Conservation (phyloP, 1,140 invertebrate genomes). For the Harpegnathos saltator region DNA sequence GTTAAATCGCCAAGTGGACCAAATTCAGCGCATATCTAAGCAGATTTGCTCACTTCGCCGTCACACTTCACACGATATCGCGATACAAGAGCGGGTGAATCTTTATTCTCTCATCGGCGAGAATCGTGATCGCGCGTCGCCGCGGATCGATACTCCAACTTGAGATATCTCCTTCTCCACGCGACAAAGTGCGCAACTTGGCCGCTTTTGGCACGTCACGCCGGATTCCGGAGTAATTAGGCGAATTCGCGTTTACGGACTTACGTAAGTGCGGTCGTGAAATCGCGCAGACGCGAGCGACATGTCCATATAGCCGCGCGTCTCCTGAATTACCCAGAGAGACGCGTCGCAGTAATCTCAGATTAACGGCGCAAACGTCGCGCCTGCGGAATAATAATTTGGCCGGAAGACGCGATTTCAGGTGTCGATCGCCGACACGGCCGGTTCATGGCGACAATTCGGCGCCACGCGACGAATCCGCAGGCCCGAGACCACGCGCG, state of each 20-base stretch:
- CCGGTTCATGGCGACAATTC: too few relatives aligned
- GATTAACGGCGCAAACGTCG: constrained; percentile 7
- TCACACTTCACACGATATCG: too few relatives aligned
- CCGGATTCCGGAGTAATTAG: constrained; percentile 63
- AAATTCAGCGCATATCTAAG: too few relatives aligned
- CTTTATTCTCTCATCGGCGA: too few relatives aligned
- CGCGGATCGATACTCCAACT: neutral
- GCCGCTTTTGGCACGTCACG: constrained; percentile 39
- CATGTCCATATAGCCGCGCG: too few relatives aligned
- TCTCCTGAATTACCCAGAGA: neutral
- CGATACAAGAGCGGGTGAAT: too few relatives aligned
- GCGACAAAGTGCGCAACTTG: constrained; percentile 47
- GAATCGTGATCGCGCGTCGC: too few relatives aligned
- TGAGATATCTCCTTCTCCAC: neutral
- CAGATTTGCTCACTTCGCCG: too few relatives aligned
- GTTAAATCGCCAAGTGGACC: too few relatives aligned
- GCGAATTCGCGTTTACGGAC: constrained; percentile 51
- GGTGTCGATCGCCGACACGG: neutral
- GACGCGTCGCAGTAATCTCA: neutral
- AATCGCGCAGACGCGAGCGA: constrained; percentile 6
- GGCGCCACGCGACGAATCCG: too few relatives aligned
- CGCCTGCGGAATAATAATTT: neutral
- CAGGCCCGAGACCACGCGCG: too few relatives aligned
- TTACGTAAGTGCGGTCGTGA: constrained; percentile 62
- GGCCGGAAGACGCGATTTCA: neutral